Evolutionary conservation across 2,113 vertebrate species (phyloP).

Genomic region (Redunca redunca): DNA sequence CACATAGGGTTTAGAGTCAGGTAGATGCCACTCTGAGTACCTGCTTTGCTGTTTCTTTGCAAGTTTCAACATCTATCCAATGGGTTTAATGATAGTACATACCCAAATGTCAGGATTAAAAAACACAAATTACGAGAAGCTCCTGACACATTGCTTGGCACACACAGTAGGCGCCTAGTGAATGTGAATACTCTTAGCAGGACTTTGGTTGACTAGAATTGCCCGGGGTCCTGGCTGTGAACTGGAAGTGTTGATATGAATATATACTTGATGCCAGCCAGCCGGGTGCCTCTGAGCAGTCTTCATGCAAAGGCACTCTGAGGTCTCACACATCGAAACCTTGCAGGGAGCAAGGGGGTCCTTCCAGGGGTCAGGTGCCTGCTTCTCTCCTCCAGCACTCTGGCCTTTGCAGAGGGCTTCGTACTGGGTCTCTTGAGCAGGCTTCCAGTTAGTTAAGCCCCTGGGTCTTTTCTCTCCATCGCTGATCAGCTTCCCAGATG

Average conservation of each 20-base stretch:
- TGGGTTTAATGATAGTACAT: background rate
- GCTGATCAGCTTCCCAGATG: background rate
- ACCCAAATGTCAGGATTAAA: background rate
- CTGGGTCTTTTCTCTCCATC: background rate
- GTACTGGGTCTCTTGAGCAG: background rate
- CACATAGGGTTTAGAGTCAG: background rate
- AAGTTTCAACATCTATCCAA: background rate
- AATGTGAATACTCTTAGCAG: background rate
- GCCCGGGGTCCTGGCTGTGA: background rate
- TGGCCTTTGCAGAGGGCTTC: background rate
- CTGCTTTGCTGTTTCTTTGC: background rate
- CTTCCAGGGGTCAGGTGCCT: background rate
- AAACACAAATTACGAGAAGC: background rate
- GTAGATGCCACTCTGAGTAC: background rate
- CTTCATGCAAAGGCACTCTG: background rate
- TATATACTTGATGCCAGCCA: background rate
- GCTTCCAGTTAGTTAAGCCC: background rate
- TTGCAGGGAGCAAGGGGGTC: background rate
- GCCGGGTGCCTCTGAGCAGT: background rate
- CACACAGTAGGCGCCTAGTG: background rate
- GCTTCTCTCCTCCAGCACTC: background rate
- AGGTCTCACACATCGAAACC: fast-evolving
- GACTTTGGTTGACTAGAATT: background rate
- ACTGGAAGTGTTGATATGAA: background rate
- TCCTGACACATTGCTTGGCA: background rate